These are phyloP conservation scores for Melanotaenia nigrans DNA, from an alignment of 2,797 vertebrate species.

Conservation along the genomic window DNA sequence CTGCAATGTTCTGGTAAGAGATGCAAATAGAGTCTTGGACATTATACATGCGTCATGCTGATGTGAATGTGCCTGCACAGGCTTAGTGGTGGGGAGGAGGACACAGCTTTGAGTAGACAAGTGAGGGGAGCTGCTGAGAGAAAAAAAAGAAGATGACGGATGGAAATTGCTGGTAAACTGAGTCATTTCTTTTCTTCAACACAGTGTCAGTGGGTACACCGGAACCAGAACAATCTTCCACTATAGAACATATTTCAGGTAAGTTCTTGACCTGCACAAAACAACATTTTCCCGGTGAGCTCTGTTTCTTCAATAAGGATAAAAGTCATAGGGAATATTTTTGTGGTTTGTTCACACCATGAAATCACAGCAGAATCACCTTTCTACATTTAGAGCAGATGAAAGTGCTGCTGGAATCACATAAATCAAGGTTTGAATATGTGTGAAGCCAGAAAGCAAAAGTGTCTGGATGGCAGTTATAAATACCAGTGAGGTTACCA, in stretches of 20 bases:
- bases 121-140: too few relatives aligned
- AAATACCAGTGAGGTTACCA: neutral
- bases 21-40: too few relatives aligned
- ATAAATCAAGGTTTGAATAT: conserved; percentile 7
- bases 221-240: neutral
- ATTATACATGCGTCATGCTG: too few relatives aligned
- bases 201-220: too few relatives aligned
- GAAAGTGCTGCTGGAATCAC: neutral
- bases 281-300: neutral
- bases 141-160: too few relatives aligned
- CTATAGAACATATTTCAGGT: neutral
- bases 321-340: neutral
- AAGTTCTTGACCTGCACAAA: neutral
- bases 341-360: neutral
- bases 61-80: too few relatives aligned
- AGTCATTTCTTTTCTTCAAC: too few relatives aligned
- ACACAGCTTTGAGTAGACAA: too few relatives aligned
- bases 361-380: conserved; percentile 7
- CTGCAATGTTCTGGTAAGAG: too few relatives aligned
- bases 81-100: too few relatives aligned
- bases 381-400: conserved; percentile 4
- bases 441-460: conserved; percentile 15
- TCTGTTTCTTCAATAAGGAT: neutral
- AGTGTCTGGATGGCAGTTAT: neutral
- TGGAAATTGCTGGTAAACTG: too few relatives aligned